These are phyloP conservation scores for Chloroclysta siterata DNA, from an alignment of 2,888 invertebrate genomes.

Conservation along the genomic window DNA sequence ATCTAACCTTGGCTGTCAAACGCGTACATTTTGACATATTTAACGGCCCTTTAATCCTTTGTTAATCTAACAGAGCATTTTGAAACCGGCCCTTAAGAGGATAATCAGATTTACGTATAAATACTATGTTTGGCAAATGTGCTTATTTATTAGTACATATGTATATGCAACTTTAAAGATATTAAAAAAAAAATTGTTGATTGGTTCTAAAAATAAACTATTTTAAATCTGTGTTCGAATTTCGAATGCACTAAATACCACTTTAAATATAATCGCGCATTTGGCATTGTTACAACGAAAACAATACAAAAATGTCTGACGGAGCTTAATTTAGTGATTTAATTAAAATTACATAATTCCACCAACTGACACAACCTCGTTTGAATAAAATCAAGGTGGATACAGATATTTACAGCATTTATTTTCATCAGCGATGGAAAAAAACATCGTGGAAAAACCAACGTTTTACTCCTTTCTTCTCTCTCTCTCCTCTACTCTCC, in stretches of 20 bases:
- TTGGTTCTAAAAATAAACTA: constrained; percentile 1
- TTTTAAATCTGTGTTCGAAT: constrained; percentile 9
- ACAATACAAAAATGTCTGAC: constrained; percentile 30
- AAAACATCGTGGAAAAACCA: neutral
- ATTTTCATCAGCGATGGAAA: neutral
- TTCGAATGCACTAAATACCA: constrained; percentile 31
- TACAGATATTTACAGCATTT: neutral
- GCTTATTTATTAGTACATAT: no score
- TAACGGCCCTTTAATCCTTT: no score
- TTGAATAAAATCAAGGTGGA: constrained; percentile 9
- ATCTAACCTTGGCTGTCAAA: no score
- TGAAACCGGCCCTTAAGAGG: no score
- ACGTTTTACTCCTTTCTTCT: no score
- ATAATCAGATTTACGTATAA: no score
- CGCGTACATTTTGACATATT: no score
- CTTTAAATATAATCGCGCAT: constrained; percentile 30
- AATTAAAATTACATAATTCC: constrained; percentile 27
- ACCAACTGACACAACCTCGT: constrained; percentile 6
- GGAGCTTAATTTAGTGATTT: constrained; percentile 25
- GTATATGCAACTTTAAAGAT: no score
- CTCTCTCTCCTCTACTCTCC: no score
- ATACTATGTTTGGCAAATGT: no score
- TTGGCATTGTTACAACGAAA: constrained; percentile 34
- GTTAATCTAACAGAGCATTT: no score
- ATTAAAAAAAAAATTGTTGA: neutral